Percentiles rank a stretch among this genome's conserved stretches.
Evolutionary conservation across 2,888 invertebrate genomes (phyloP).

Genomic region (Opisthograptis luteolata): DNA sequence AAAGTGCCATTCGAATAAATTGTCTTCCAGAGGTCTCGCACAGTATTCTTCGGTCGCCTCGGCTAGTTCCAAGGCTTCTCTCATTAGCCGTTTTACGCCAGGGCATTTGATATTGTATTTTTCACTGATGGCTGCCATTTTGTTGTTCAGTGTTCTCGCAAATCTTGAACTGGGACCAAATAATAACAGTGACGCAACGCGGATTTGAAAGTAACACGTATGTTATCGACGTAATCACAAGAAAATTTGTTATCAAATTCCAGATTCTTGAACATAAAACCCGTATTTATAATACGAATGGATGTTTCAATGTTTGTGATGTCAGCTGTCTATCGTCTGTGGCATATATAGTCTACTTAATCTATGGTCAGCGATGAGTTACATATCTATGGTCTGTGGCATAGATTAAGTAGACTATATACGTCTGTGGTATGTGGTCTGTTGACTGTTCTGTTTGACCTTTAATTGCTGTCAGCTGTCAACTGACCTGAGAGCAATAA

Average conservation of each 20-base stretch:
- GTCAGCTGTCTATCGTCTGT: too few relatives aligned
- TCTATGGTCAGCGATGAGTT: too few relatives aligned
- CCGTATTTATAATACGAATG: too few relatives aligned
- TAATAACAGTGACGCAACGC: slow-evolving; percentile 50
- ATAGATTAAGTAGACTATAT: too few relatives aligned
- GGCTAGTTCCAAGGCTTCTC: slow-evolving; percentile 94
- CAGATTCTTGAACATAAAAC: slow-evolving; percentile 10
- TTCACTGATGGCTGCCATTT: slow-evolving; percentile 74
- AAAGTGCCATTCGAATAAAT: slow-evolving; percentile 99
- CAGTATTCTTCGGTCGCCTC: slow-evolving; percentile 95
- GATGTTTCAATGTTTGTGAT: not conserved
- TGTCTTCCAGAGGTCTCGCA: slow-evolving; percentile 96
- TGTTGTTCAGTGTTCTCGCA: slow-evolving; percentile 32
- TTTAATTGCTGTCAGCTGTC: too few relatives aligned
- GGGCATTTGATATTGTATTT: slow-evolving; percentile 82
- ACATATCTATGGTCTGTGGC: too few relatives aligned
- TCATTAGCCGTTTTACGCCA: slow-evolving; percentile 97
- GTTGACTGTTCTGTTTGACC: too few relatives aligned
- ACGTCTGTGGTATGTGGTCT: too few relatives aligned
- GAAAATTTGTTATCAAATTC: slow-evolving; percentile 60
- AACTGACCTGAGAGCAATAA: too few relatives aligned
- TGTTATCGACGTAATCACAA: slow-evolving; percentile 60
- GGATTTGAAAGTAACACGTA: slow-evolving; percentile 49
- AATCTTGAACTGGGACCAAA: slow-evolving; percentile 20
- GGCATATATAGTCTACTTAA: too few relatives aligned